These are phyloP conservation scores for Gambelia wislizenii DNA, from an alignment of 2,797 vertebrate species.

Conservation along the genomic window DNA sequence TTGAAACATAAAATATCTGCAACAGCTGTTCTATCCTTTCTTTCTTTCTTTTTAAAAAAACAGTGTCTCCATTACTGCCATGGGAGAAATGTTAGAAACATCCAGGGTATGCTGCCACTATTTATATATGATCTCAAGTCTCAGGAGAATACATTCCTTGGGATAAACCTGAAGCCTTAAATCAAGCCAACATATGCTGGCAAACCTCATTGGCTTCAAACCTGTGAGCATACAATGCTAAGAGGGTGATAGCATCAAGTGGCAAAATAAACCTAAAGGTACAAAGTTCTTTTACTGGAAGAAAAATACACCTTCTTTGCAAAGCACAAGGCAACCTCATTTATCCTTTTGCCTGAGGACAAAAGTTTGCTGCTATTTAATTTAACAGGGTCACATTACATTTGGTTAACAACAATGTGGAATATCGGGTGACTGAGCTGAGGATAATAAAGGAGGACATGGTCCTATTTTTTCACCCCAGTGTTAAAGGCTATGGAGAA, in stretches of 20 bases:
- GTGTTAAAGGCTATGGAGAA: slow-evolving; percentile 27
- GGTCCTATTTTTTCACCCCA: slow-evolving; percentile 21
- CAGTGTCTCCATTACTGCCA: slow-evolving; percentile 45
- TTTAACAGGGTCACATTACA: slow-evolving; percentile 10
- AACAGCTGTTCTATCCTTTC: slow-evolving; percentile 62
- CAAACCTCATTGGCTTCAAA: slow-evolving; percentile 44
- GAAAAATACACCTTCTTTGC: background rate
- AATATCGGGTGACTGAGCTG: slow-evolving; percentile 11
- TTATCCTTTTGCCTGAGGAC: background rate
- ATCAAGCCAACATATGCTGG: slow-evolving; percentile 43
- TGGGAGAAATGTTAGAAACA: slow-evolving; percentile 69
- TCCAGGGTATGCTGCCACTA: slow-evolving; percentile 68
- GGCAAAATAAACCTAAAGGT: slow-evolving; percentile 35
- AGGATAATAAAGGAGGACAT: background rate
- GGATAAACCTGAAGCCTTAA: slow-evolving; percentile 57
- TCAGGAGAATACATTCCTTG: slow-evolving; percentile 41
- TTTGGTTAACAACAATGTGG: slow-evolving; percentile 8
- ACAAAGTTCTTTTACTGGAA: slow-evolving; percentile 38
- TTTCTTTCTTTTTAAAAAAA: slow-evolving; percentile 51
- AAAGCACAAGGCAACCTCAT: background rate
- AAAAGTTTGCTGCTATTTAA: slow-evolving; percentile 13
- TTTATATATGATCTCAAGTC: slow-evolving; percentile 64
- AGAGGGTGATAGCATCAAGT: slow-evolving; percentile 37
- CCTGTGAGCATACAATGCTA: slow-evolving; percentile 31
- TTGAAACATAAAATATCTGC: slow-evolving; percentile 61